Evolutionary conservation across 2,113 vertebrate species (phyloP).

Genomic region (Tychaedon coryphoeus): DNA sequence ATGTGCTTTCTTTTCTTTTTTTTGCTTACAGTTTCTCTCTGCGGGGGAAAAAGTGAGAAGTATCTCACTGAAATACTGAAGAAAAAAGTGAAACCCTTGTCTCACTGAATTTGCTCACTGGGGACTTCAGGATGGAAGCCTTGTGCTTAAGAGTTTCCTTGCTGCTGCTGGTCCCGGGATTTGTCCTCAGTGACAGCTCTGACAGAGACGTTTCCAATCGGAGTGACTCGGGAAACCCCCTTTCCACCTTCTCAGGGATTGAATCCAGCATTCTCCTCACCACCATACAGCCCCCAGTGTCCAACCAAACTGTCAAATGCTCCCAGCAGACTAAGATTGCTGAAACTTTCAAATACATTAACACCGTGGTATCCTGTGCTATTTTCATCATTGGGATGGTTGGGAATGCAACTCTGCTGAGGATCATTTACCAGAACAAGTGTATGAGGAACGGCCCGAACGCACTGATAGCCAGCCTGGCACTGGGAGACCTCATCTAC

Average conservation of each 20-base stretch:
- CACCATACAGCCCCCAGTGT: constrained; percentile 59
- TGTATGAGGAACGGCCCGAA: constrained; percentile 99
- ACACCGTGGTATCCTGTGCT: constrained; percentile 86
- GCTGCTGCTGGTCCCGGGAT: constrained; percentile 62
- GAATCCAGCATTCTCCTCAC: constrained; percentile 60
- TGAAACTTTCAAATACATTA: constrained; percentile 89
- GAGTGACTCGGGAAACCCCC: constrained; percentile 26
- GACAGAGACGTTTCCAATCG: constrained; percentile 62
- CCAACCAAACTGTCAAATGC: constrained; percentile 72
- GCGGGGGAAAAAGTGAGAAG: constrained; percentile 29
- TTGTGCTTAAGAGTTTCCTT: constrained; percentile 62
- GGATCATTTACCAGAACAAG: constrained; percentile 99
- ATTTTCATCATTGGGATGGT: constrained; percentile 96
- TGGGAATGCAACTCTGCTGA: constrained; percentile 92
- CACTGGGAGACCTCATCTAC: constrained; percentile 95
- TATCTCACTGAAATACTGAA: background rate
- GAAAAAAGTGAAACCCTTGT: background rate
- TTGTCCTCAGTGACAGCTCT: constrained; percentile 59
- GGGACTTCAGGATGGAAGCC: constrained; percentile 64
- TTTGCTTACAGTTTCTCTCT: background rate
- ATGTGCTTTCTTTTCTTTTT: background rate
- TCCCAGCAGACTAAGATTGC: constrained; percentile 71
- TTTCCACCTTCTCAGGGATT: constrained; percentile 52
- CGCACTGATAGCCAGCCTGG: constrained; percentile 94
- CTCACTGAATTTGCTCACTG: background rate